Base-by-base conservation (phyloP, 37 sponge, comb jelly and placozoan genomes). In the Spongilla lacustris region DNA sequence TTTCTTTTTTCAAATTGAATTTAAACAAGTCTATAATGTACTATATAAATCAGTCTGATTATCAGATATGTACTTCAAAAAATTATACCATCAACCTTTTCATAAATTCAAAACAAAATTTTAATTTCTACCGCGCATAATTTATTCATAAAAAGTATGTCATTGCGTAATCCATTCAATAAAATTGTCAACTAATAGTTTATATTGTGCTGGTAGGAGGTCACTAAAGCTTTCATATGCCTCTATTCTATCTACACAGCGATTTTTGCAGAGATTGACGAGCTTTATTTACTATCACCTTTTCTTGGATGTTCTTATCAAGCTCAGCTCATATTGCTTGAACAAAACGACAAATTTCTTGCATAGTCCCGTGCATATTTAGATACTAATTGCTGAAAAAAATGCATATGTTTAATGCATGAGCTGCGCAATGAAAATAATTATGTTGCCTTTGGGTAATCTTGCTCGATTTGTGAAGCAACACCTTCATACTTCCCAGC, bases 401-500 rank as follows among this genome's bases (percentile, higher is more conserved):
- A 37, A 84, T 83, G 74, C 36, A 74, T 24, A 89, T 75, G 74
- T 89, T 89, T 19, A 85, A 41, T 71, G 27, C 69, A 73, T 87
- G 82, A 26, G 82, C 67, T 25, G 67, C 48, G 67, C 89, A 88
- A 50, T 89, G 90, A 22, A 85, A 74, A 46, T 41, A 41, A 41
- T 41, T 86, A 86, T 22, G 72, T 34, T 28, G 86, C 91, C 49
- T 35, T 35, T 69, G 78, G 83, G 85, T 73, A 84, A 13, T 74
- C 38, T 29, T 30, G 22, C 69, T 80, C 67, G 29, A 86, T 73
- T 14, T 73, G 36, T 25, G 77, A 46, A 50, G 76, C 86, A 77
- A 75, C 25, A n/a, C 89, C 79, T 28, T 75, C 36, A 50, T 75
- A 69, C 35, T 78, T 34, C 14, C 90, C 90, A 32, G 85, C 69